Conservation (phyloP, 2,113 vertebrate genomes). For the Salminus brasiliensis region DNA sequence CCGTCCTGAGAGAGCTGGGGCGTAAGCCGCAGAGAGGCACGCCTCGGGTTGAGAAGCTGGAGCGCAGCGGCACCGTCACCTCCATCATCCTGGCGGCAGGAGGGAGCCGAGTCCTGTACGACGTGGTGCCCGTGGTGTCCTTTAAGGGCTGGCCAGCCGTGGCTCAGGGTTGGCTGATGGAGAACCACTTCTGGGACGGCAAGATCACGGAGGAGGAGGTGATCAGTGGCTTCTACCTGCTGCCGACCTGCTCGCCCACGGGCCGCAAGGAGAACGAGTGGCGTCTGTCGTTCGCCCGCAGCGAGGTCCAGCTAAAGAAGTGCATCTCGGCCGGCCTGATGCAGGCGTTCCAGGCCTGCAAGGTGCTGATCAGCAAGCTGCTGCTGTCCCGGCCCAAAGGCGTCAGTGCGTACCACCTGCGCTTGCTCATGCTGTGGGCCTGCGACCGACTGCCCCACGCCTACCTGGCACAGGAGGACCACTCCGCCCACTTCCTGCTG, state of each 20-base stretch:
- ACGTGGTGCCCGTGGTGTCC: slow-evolving; percentile 95
- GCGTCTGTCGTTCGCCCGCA: slow-evolving; percentile 95
- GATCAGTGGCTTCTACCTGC: slow-evolving; percentile 96
- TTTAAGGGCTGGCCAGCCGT: slow-evolving; percentile 98
- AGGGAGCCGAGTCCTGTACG: slow-evolving; percentile 95
- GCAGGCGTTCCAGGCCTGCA: slow-evolving; percentile 96
- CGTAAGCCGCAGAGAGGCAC: slow-evolving; percentile 94
- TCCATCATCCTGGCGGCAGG: slow-evolving; percentile 93
- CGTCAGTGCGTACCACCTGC: slow-evolving; percentile 93
- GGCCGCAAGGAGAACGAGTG: slow-evolving; percentile 96
- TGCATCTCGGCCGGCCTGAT: slow-evolving; percentile 94
- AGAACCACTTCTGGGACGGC: slow-evolving; percentile 99
- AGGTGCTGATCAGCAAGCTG: slow-evolving; percentile 91
- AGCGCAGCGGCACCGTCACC: slow-evolving; percentile 89
- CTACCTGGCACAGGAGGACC: slow-evolving; percentile 91
- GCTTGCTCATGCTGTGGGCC: slow-evolving; percentile 97
- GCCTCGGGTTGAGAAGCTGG: slow-evolving; percentile 93
- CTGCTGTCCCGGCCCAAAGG: slow-evolving; percentile 88
- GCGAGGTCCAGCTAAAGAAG: slow-evolving; percentile 97
- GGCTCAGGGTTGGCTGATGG: slow-evolving; percentile 98
- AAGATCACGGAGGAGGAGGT: slow-evolving; percentile 99
- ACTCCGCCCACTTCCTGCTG: slow-evolving; percentile 89
- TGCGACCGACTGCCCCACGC: slow-evolving; percentile 91
- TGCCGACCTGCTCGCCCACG: slow-evolving; percentile 89
- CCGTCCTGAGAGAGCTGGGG: slow-evolving; percentile 93